Evolutionary conservation across 2,113 vertebrate species (phyloP).

Genomic region (Chiloscyllium plagiosum): DNA sequence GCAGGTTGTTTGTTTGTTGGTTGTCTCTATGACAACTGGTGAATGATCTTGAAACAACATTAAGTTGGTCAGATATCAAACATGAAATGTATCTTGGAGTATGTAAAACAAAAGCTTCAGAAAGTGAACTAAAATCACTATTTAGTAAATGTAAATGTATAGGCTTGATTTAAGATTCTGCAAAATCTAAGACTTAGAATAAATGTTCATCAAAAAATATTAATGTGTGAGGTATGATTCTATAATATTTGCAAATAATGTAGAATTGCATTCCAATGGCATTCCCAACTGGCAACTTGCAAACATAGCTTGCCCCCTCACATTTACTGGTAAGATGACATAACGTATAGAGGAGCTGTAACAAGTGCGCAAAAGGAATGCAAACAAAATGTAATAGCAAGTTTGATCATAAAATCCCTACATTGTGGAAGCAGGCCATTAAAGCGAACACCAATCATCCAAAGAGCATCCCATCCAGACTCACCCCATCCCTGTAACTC

Average conservation of each 20-base stretch:
- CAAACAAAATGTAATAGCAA: not conserved
- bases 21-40: not conserved
- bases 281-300: constrained; percentile 17
- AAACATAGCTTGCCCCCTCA: not conserved
- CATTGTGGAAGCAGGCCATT: too few species aligned
- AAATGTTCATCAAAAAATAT: constrained; percentile 5
- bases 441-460: too few species aligned
- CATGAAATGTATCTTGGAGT: not conserved
- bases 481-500: too few species aligned
- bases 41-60: not conserved
- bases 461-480: too few species aligned
- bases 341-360: not conserved
- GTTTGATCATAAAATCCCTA: not conserved
- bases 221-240: constrained; percentile 4
- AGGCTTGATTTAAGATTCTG: not conserved
- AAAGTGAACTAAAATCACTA: not conserved
- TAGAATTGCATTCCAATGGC: not conserved
- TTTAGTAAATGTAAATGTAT: not conserved
- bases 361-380: not conserved
- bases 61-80: not conserved
- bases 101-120: not conserved
- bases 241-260: not conserved
- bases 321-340: not conserved
- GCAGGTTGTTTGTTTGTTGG: not conserved
- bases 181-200: not conserved